Conservation (phyloP, 2,797 vertebrate genomes). For the Catamblyrhynchus diadema region DNA sequence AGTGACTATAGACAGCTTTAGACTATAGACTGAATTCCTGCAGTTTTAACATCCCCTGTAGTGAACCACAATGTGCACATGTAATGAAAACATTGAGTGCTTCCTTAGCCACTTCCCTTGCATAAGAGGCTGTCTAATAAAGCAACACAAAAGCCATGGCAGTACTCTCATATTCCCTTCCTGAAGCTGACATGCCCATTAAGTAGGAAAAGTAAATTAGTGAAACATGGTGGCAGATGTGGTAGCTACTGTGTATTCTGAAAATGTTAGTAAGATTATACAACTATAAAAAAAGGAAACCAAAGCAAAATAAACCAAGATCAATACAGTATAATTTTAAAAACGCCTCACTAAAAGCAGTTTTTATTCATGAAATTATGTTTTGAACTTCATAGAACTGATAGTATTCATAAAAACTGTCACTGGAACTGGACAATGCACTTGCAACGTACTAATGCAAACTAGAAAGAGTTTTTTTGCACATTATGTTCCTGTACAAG, state of each 20-base stretch:
- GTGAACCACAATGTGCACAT: rapidly evolving
- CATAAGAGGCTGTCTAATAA: background rate
- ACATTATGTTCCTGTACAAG: background rate
- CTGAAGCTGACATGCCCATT: background rate
- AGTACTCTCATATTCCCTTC: background rate
- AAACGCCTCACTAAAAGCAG: background rate
- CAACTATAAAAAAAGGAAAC: background rate
- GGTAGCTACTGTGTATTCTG: background rate
- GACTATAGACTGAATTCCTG: background rate
- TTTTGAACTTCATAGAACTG: background rate
- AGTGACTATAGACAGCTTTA: background rate
- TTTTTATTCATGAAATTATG: background rate
- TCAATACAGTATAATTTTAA: background rate
- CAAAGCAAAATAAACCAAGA: background rate
- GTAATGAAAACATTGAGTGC: background rate
- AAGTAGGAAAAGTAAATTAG: background rate
- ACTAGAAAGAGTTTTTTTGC: background rate
- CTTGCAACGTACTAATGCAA: background rate
- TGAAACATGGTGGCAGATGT: background rate
- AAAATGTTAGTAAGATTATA: background rate
- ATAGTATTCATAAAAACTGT: background rate
- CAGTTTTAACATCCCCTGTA: background rate
- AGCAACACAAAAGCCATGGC: background rate
- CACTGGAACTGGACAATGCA: background rate
- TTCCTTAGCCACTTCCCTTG: background rate